Base-by-base conservation (phyloP, 1,140 invertebrate genomes). In the Bursaphelenchus mucronatus region DNA sequence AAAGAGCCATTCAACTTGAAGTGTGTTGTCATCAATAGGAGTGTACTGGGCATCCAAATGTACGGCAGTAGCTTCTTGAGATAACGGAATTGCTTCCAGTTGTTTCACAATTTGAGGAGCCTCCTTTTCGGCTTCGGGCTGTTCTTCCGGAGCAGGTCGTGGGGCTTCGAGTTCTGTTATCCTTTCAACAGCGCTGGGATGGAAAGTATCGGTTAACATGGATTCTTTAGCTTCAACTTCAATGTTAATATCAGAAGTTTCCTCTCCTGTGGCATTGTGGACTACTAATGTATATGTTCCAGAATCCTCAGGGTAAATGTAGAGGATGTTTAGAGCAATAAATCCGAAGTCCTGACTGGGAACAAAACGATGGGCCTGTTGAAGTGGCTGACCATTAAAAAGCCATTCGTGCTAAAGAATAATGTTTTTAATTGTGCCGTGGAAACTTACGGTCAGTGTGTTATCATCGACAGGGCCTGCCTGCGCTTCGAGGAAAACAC, bases 401-500 rank as follows among this genome's bases (percentile, higher is more conserved):
- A 75, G 66, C 78, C 78, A 79, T 70, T 79, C 78, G 59, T 75
- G 70, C 68, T 76, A 54, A 64, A 76, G 49, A 58, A 58, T 70
- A 68, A 61, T 40, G 7, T 30, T 13, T 11, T 50, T 41, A 13
- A 21, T 64, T 44, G 50, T 43, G 17, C 40, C 44, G 53, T 30
- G 47, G 91, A 91, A 94, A 83, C 93, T 91, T 11, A 95, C 91
- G 69, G 89, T 86, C 88, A 95, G 89, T 58, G 89, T 91, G 3
- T 90, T 89, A 83, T 95, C 92, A 76, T 92, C 91, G 10, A 91
- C 87, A 15, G 92, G 92, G 57, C 87, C 87, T 21, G 94, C 82
- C 47, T 90, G 87, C 71, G 91, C 93, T 83, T 95, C 92, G 73
- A 95, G 93, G 81, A 94, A 92, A 63, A 92, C 91, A 62, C 92